Conservation (phyloP, 2,888 invertebrate genomes). For the Euzetes globulus region DNA sequence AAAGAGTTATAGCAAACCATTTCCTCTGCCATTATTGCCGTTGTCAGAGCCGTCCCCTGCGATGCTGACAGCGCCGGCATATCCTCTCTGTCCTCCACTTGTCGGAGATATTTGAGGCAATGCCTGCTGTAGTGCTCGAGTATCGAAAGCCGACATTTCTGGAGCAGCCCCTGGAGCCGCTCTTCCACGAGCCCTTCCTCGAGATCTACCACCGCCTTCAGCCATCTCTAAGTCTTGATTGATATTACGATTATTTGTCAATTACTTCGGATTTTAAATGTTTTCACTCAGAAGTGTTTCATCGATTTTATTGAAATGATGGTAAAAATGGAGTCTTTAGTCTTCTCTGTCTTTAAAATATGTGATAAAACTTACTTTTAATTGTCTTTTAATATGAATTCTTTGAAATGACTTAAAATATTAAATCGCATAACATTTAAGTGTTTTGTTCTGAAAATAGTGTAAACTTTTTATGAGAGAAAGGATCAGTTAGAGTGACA, state of each 20-base stretch:
- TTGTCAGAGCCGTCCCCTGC: neutral
- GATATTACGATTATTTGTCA: neutral
- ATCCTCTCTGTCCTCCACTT: neutral
- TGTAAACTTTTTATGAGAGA: no score
- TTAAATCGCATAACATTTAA: conserved; percentile 27
- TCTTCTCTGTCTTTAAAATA: no score
- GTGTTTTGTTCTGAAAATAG: neutral
- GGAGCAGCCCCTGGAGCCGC: neutral
- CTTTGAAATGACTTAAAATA: no score
- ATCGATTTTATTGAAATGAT: no score
- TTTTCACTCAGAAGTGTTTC: no score
- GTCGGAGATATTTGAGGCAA: neutral
- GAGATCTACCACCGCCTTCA: neutral
- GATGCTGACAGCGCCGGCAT: neutral
- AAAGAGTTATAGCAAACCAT: neutral
- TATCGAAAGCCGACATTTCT: neutral
- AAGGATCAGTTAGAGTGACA: no score
- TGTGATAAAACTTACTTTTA: no score
- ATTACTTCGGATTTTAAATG: no score
- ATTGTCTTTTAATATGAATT: no score
- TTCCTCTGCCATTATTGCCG: neutral
- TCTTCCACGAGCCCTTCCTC: neutral
- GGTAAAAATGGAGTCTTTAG: no score
- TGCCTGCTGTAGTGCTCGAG: neutral
- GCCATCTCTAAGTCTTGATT: neutral